Conservation (phyloP, 2,797 vertebrate species). For the Acrossocheilus wenchowensis region DNA sequence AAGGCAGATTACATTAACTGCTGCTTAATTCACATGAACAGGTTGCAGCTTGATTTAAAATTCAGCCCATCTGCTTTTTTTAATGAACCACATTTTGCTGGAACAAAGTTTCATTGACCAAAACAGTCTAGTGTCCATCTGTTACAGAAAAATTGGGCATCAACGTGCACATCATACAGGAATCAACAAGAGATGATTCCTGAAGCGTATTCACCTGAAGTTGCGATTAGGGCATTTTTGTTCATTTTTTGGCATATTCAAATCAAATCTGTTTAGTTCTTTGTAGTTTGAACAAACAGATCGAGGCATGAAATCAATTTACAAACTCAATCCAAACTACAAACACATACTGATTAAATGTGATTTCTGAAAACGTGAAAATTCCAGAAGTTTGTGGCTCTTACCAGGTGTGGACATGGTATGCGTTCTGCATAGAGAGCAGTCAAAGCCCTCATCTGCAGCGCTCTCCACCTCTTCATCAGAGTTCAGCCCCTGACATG, state of each 20-base stretch:
- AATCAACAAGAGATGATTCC: neutral
- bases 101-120: constrained; percentile 28
- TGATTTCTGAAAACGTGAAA: neutral
- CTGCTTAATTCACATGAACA: constrained; percentile 32
- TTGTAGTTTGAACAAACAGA: constrained; percentile 4
- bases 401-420: constrained; percentile 81
- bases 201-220: neutral
- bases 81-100: constrained; percentile 47
- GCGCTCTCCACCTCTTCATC: constrained; percentile 91
- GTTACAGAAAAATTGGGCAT: constrained; percentile 13
- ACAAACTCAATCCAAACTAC: neutral
- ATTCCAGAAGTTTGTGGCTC: neutral
- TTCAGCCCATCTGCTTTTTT: constrained; percentile 56
- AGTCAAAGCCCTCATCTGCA: constrained; percentile 92
- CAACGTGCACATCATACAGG: neutral
- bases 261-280: neutral
- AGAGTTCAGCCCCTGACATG: constrained; percentile 88
- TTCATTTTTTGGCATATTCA: neutral
- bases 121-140: constrained; percentile 23
- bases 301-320: neutral
- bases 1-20: constrained; percentile 27
- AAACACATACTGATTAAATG: neutral
- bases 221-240: neutral
- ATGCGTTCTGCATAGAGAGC: constrained; percentile 87
- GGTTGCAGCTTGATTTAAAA: constrained; percentile 41